These are phyloP conservation scores for Leptinotarsa juncta DNA, from an alignment of 2,888 invertebrate species.

Conservation along the genomic window DNA sequence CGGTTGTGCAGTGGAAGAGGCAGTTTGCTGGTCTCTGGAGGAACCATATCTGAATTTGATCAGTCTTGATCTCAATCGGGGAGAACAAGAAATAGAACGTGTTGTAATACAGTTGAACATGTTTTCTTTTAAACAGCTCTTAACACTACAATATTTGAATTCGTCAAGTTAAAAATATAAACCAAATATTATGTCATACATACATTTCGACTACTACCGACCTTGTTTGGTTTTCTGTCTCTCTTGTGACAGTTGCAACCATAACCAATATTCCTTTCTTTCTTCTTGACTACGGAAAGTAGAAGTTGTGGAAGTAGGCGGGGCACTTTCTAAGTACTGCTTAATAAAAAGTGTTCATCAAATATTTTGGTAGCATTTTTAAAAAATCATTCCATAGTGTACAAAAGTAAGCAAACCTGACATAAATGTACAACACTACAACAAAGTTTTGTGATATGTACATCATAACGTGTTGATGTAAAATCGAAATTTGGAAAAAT, in stretches of 20 bases:
- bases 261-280: neutral
- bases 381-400: too few relatives aligned
- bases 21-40: slow-evolving; percentile 50
- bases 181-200: slow-evolving; percentile 13
- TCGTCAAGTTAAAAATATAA: neutral
- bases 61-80: slow-evolving; percentile 53
- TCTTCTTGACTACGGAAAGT: too few relatives aligned
- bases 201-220: neutral
- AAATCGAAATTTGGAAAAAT: too few relatives aligned
- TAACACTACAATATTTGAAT: neutral
- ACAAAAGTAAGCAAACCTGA: too few relatives aligned
- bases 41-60: slow-evolving; percentile 63
- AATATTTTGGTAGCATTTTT: too few relatives aligned
- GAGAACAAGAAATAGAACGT: slow-evolving; percentile 54
- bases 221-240: neutral
- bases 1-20: slow-evolving; percentile 32
- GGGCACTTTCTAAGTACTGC: too few relatives aligned
- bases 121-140: neutral
- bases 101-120: slow-evolving; percentile 43
- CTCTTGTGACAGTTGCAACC: neutral
- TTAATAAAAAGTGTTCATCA: too few relatives aligned
- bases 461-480: too few relatives aligned
- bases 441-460: too few relatives aligned
- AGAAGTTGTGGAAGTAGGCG: too few relatives aligned
- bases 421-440: too few relatives aligned